phyloP scores from a whole-genome alignment of 30 jellyfish, hydroid and myxozoan species.

The Haliclystus octoradiatus region DNA sequence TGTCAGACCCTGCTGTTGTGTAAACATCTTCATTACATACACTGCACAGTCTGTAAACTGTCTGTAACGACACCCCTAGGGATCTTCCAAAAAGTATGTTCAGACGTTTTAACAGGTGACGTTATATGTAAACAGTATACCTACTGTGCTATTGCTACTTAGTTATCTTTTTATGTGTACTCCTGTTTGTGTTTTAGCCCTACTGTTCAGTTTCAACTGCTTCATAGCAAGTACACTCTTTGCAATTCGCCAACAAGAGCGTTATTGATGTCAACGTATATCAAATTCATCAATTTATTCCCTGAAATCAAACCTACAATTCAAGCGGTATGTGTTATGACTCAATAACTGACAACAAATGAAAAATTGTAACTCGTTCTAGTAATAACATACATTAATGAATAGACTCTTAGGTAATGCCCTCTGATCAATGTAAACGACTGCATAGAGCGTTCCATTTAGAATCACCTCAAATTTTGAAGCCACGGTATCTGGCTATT shows the following conservation, averaged over 20 bases:
- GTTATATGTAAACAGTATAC: too few species aligned
- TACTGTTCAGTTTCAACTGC: conserved; percentile 72
- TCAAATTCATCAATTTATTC: conserved; percentile 77
- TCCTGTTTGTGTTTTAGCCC: conserved; percentile 41
- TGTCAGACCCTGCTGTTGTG: too few species aligned
- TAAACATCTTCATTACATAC: too few species aligned
- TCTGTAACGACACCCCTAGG: too few species aligned
- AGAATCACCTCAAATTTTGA: not conserved
- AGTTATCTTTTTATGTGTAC: not conserved
- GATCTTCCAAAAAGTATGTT: too few species aligned
- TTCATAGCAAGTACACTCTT: conserved; percentile 78
- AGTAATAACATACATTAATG: not conserved
- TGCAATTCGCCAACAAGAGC: conserved; percentile 56
- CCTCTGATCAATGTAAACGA: not conserved
- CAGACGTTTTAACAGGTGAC: too few species aligned
- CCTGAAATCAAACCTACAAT: conserved; percentile 81
- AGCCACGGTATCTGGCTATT: not conserved
- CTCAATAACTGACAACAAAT: not conserved
- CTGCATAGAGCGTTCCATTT: not conserved
- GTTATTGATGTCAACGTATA: conserved; percentile 73
- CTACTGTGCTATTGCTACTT: too few species aligned
- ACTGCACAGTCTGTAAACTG: too few species aligned
- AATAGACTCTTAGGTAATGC: not conserved
- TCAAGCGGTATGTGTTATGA: conserved; percentile 53
- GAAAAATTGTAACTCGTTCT: not conserved